Base-by-base conservation (phyloP, 1,140 invertebrate genomes). In the Laodelphax striatellus region DNA sequence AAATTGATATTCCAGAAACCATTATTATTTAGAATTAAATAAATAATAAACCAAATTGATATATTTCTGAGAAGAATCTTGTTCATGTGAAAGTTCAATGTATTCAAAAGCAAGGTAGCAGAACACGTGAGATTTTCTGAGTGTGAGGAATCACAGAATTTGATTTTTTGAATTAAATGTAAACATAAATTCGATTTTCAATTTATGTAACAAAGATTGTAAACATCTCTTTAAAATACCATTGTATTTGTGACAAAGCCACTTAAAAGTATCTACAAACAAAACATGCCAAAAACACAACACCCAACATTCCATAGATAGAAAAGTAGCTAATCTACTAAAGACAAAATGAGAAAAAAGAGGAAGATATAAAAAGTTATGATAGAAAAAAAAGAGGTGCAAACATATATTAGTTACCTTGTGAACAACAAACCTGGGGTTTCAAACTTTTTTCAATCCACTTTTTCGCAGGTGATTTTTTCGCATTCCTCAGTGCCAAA, bases 401-500 rank as follows among this genome's bases (percentile, higher is more conserved):
- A 38, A 57, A 58, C 52, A 59, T 59, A 64, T 68, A 65, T 66
- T 61, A 67, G 60, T 69, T 68, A 67, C 68, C 66, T 77, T 70
- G 75, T 75, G 70, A 76, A 71, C 75, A 77, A 75, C 75, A 77
- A 77, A 77, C 74, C 76, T 76, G 75, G 73, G 72, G 70, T 76
- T 74, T 72, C 75, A 38, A 38, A n/a, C n/a, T n/a, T 9, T 38
- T 38, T 28, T 38, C 34, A 38, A 38, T 38, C 34, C 34, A 38
- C 34, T 74, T 73, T 76, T 73, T 76, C 75, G 77, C 72, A 75
- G 76, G 76, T 73, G 75, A 76, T 78, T 78, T 78, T n/a, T 75
- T 38, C 73, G 75, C 77, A 79, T 78, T 78, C 76, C 76, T 38
- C 73, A 74, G 76, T 77, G 76, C 76, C 77, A 78, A 79, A 79